Conservation (phyloP, 2,797 vertebrate genomes). For the Neostethus bicornis region DNA sequence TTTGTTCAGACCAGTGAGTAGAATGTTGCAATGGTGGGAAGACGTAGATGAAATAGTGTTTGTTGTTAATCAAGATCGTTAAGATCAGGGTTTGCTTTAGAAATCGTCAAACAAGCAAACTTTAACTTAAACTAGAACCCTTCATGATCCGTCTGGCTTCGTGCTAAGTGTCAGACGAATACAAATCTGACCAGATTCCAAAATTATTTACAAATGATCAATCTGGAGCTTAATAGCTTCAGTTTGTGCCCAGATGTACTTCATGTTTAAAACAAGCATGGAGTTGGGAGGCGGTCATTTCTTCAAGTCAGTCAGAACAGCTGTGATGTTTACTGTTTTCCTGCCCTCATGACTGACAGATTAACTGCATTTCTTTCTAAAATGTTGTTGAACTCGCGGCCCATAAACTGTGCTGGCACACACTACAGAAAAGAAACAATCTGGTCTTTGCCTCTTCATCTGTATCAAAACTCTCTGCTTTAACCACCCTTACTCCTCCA, state of each 20-base stretch:
- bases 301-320: background rate
- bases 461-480: background rate
- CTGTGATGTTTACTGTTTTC: background rate
- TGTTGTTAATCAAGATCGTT: background rate
- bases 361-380: background rate
- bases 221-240: background rate
- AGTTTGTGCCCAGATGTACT: background rate
- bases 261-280: background rate
- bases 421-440: constrained; percentile 1
- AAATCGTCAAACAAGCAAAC: too few species aligned
- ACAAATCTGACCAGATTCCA: background rate
- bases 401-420: background rate
- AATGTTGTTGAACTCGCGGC: background rate
- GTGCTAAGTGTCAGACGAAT: too few species aligned
- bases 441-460: too few species aligned
- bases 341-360: background rate
- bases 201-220: background rate
- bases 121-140: too few species aligned
- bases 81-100: too few species aligned
- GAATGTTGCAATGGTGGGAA: too few species aligned
- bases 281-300: background rate
- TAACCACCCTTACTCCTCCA: constrained; percentile 1
- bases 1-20: too few species aligned
- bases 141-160: too few species aligned
- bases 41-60: background rate